Percentiles rank a stretch among this genome's conserved stretches.
These are phyloP conservation scores for Schrankia costaestrigalis DNA, from an alignment of 2,888 invertebrate genomes.

Conservation along the genomic window DNA sequence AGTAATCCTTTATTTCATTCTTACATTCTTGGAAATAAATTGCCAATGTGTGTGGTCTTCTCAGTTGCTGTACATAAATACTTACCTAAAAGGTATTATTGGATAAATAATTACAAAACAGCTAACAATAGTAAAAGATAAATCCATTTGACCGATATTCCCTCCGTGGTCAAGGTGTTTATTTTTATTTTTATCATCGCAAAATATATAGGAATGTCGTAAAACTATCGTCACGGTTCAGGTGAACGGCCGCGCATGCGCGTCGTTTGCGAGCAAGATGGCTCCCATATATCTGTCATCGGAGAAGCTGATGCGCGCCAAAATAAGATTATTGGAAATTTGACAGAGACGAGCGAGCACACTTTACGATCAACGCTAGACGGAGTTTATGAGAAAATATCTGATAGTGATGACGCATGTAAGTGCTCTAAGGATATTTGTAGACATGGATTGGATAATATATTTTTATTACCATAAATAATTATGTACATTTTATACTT, in stretches of 20 bases:
- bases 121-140: slow-evolving; percentile 21
- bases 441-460: no score
- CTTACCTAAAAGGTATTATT: neutral
- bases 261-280: slow-evolving; percentile 61
- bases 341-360: slow-evolving; percentile 67
- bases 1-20: no score
- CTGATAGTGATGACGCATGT: slow-evolving; percentile 65
- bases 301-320: slow-evolving; percentile 76
- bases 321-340: slow-evolving; percentile 79
- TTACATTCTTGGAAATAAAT: no score
- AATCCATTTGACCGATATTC: slow-evolving; percentile 43
- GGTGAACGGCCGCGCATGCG: slow-evolving; percentile 72
- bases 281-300: slow-evolving; percentile 75
- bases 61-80: no score
- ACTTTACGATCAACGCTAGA: slow-evolving; percentile 67
- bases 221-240: slow-evolving; percentile 71
- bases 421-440: slow-evolving; percentile 64
- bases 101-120: no score
- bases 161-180: slow-evolving; percentile 60
- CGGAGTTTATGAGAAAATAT: slow-evolving; percentile 52
- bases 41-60: no score
- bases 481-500: slow-evolving; percentile 3
- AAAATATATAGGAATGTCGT: slow-evolving; percentile 60
- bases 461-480: no score
- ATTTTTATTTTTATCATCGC: slow-evolving; percentile 67